A percentile compares a stretch with the other conserved stretches of the same genome.
phyloP scores from a whole-genome alignment of 2,888 invertebrate genomes.

The Leucozona laternaria region DNA sequence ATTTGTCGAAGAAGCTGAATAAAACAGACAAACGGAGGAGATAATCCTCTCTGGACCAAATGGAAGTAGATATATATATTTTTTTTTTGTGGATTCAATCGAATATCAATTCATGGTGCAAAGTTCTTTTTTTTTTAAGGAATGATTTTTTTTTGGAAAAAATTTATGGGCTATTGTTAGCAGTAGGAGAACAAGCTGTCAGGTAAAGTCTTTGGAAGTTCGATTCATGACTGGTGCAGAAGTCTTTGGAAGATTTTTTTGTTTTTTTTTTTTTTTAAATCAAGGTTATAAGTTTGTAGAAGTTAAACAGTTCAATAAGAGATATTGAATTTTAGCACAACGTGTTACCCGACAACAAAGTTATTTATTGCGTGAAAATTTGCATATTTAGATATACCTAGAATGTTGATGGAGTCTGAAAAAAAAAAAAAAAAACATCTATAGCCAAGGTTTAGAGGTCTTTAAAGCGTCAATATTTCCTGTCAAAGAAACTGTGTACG shows the following conservation, averaged over 20 bases:
- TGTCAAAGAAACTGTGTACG: too few species aligned
- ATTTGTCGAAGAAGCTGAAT: constrained; percentile 37
- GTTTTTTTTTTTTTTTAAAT: constrained; percentile 1
- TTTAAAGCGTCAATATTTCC: too few species aligned
- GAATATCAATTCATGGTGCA: constrained; percentile 60
- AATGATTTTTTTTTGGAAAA: not conserved
- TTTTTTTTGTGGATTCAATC: constrained; percentile 33
- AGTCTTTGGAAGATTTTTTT: not conserved
- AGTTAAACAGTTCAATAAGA: not conserved
- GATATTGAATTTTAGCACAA: not conserved
- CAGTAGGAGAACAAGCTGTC: constrained; percentile 50
- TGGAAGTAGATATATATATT: constrained; percentile 4
- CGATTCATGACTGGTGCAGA: not conserved
- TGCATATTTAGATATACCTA: not conserved
- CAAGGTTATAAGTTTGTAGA: not conserved
- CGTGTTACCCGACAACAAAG: not conserved
- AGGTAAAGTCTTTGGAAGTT: constrained; percentile 44
- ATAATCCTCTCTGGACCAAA: constrained; percentile 54
- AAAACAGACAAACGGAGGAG: constrained; percentile 21
- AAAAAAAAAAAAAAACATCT: too few species aligned
- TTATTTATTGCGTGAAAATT: not conserved
- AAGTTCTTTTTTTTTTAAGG: not conserved
- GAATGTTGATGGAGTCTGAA: not conserved
- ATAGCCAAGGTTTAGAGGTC: too few species aligned
- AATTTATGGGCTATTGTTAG: constrained; percentile 71